These are phyloP conservation scores for Craniophora ligustri DNA, from an alignment of 2,888 invertebrate genomes.

Conservation along the genomic window DNA sequence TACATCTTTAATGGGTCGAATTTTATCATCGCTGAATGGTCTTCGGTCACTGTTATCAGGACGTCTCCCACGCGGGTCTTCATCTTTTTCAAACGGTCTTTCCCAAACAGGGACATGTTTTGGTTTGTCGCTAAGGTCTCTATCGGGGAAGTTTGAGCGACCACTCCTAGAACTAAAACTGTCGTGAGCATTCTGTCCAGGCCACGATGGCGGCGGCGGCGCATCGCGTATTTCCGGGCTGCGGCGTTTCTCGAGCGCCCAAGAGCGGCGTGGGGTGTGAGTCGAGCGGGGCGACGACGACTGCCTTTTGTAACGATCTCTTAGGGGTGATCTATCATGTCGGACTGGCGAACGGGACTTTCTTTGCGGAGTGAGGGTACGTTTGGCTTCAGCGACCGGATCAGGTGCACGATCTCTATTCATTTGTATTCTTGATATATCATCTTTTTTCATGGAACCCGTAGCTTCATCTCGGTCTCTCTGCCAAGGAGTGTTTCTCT, in stretches of 20 bases:
- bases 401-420: slow-evolving; percentile 49
- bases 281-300: slow-evolving; percentile 72
- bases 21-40: slow-evolving; percentile 56
- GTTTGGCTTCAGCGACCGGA: slow-evolving; percentile 30
- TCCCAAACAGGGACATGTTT: slow-evolving; percentile 55
- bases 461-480: slow-evolving; percentile 63
- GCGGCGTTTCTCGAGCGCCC: slow-evolving; percentile 79
- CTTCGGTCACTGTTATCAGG: slow-evolving; percentile 55
- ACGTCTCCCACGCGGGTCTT: slow-evolving; percentile 41
- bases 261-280: slow-evolving; percentile 78
- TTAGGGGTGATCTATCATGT: slow-evolving; percentile 72
- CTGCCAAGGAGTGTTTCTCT: slow-evolving; percentile 66
- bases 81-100: slow-evolving; percentile 36
- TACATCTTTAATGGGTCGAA: slow-evolving; percentile 46
- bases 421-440: slow-evolving; percentile 35
- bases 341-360: slow-evolving; percentile 73
- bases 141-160: slow-evolving; percentile 54
- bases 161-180: slow-evolving; percentile 40
- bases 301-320: slow-evolving; percentile 72
- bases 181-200: slow-evolving; percentile 61
- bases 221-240: slow-evolving; percentile 71
- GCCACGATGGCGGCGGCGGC: slow-evolving; percentile 80
- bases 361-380: slow-evolving; percentile 32
- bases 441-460: slow-evolving; percentile 58
- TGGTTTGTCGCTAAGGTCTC: slow-evolving; percentile 40